Evolutionary conservation across 2,888 invertebrate genomes (phyloP).

Genomic region (Junonia oenone): DNA sequence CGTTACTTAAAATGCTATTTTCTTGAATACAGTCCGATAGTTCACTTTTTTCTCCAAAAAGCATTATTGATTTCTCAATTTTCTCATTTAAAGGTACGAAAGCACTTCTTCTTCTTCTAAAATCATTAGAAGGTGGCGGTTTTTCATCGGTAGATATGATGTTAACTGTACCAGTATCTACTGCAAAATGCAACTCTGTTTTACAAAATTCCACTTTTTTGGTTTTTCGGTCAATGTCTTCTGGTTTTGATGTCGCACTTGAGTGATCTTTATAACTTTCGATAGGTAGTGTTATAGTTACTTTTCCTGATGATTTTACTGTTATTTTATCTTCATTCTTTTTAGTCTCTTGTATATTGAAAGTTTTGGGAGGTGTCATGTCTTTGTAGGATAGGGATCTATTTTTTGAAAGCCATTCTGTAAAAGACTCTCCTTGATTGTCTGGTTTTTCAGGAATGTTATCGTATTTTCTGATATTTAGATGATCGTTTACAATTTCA

Average conservation of each 20-base stretch:
- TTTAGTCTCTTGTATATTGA: constrained; percentile 46
- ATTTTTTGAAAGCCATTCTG: constrained; percentile 67
- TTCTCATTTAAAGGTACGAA: constrained; percentile 63
- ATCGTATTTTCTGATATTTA: constrained; percentile 39
- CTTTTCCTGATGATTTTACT: constrained; percentile 62
- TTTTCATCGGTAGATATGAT: constrained; percentile 93
- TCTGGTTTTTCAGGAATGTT: constrained; percentile 40
- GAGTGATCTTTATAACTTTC: constrained; percentile 47
- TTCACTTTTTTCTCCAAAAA: constrained; percentile 79
- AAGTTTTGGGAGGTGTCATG: constrained; percentile 39
- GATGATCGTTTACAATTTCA: constrained; percentile 74
- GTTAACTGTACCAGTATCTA: constrained; percentile 91
- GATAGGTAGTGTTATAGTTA: constrained; percentile 62
- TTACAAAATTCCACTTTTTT: constrained; percentile 93
- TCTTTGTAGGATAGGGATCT: constrained; percentile 47
- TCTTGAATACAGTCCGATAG: constrained; percentile 36
- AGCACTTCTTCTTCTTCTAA: constrained; percentile 83
- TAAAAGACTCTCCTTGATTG: constrained; percentile 55
- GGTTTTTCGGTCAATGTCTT: constrained; percentile 68
- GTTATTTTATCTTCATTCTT: constrained; percentile 51
- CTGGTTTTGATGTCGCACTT: constrained; percentile 41
- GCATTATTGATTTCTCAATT: constrained; percentile 79
- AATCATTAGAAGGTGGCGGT: constrained; percentile 90
- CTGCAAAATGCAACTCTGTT: constrained; percentile 92
- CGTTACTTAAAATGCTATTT: constrained; percentile 37